Evolutionary conservation across 2,113 vertebrate genomes (phyloP).

Genomic region (Oncorhynchus gorbuscha): DNA sequence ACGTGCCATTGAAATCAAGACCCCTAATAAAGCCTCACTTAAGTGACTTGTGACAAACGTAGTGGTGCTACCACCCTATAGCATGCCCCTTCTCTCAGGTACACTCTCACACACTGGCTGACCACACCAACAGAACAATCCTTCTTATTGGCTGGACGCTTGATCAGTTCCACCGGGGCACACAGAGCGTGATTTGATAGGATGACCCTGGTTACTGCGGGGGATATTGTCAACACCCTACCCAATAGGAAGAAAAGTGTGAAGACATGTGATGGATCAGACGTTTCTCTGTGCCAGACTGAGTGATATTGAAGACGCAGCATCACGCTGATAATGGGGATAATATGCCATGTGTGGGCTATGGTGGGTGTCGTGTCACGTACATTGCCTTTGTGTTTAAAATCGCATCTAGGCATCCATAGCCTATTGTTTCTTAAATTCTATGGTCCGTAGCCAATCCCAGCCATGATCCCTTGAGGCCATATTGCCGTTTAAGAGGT

Average conservation of each 20-base stretch:
- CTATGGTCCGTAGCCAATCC: constrained; percentile 14
- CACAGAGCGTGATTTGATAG: constrained; percentile 27
- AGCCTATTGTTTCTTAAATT: constrained; percentile 13
- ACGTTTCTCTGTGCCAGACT: constrained; percentile 3
- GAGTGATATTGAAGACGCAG: constrained; percentile 11
- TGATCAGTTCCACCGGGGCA: constrained; percentile 33
- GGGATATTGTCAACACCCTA: constrained; percentile 17
- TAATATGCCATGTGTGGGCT: not conserved
- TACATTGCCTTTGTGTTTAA: too few relatives aligned
- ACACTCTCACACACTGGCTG: not conserved
- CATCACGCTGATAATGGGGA: constrained; percentile 26
- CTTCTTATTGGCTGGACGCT: constrained; percentile 30
- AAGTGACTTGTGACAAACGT: too few relatives aligned
- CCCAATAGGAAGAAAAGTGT: constrained; percentile 18
- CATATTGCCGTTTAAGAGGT: constrained; percentile 42
- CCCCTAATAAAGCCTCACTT: too few relatives aligned
- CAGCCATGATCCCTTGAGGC: constrained; percentile 31
- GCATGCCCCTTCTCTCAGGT: not conserved
- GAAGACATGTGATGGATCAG: constrained; percentile 38
- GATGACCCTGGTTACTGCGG: constrained; percentile 6
- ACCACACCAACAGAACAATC: constrained; percentile 33
- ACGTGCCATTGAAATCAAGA: too few relatives aligned
- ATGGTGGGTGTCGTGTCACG: not conserved
- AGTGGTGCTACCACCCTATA: too few relatives aligned
- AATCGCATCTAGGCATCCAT: too few relatives aligned